Base-by-base conservation (phyloP, 2,797 vertebrate genomes). In the Percopsis omiscomaycus region DNA sequence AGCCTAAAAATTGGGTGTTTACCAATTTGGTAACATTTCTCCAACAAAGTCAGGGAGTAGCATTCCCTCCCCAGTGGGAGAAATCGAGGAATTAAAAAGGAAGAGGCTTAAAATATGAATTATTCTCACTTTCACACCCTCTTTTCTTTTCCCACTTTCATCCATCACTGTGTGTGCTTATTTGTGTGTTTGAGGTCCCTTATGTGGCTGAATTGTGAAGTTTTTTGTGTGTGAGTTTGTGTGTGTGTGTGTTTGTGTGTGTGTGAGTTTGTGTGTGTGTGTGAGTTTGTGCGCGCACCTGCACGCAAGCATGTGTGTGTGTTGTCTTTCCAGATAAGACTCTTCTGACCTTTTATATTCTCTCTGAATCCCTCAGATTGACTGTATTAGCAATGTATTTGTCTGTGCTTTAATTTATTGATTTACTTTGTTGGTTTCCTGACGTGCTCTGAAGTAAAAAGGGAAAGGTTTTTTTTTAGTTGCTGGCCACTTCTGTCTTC, bases 341-440 rank as follows among this genome's bases (percentile, higher is more conserved):
- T 59, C 57, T 22, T 73, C 67, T 58, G 46, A 32, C 32, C 58
- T 47, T 61, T 81, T 85, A 84, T 86, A 83, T 69, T 28, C 56
- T 82, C 61, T 50, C 59, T 69, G 61, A 80, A 77, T 64, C 70
- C 58, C 32, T 50, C 56, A 74, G 75, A 86, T 86, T 80, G 74
- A 60, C 65, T 59, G 69, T 27, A 68, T 72, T 5, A 59, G 61
- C 15, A 78, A 67, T 62, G 50, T 37, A 45, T 57, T 44, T 44
- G 9, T 12, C 32, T 44, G 13, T 10, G 1, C 15, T 57, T 63
- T 71, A 55, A 37, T 55, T 55, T 37, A 52, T 59, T 15, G n/a
- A 51, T 14, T 37, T n/a, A 22, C 49, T 15, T 22, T 51, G n/a
- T 10, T 8, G 2, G 16, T 51, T 51, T 37, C 9, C 37, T 37